Percentiles rank a stretch among this genome's conserved stretches.
These are phyloP conservation scores for Sminthurinus signatus DNA, from an alignment of 1,140 invertebrate genomes.

Conservation along the genomic window DNA sequence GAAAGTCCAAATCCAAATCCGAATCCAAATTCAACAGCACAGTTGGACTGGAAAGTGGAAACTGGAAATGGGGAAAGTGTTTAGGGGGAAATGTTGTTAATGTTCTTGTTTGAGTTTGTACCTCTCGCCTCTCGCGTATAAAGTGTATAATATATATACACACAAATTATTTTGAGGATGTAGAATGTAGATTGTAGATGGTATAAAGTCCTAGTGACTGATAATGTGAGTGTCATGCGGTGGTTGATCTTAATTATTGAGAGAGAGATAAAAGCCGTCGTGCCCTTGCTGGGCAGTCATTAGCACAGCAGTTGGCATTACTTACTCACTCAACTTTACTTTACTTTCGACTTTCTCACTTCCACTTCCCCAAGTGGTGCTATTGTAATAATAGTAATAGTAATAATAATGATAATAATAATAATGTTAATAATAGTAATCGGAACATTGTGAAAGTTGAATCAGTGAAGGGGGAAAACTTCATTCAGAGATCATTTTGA, in stretches of 20 bases:
- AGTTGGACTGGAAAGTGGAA: not conserved
- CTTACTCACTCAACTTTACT: not conserved
- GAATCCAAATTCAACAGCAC: not conserved
- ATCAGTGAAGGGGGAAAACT: not conserved
- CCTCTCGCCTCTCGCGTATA: no score
- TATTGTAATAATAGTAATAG: not conserved
- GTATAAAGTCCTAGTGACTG: not conserved
- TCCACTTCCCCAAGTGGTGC: not conserved
- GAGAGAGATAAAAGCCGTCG: conserved; percentile 19
- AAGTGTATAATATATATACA: no score
- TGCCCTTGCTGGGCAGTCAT: conserved; percentile 13
- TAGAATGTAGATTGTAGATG: not conserved
- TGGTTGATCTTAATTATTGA: conserved; percentile 30
- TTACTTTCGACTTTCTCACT: not conserved
- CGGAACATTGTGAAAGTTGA: not conserved
- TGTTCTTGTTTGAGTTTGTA: no score
- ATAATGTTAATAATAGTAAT: not conserved
- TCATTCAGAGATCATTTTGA: not conserved
- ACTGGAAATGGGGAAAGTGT: not conserved
- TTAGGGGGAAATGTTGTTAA: not conserved
- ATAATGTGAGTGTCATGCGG: conserved; percentile 19
- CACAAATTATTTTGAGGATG: not conserved
- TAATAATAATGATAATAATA: not conserved
- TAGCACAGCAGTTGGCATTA: conserved; percentile 4
- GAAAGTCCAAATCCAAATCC: not conserved